Evolutionary conservation across 1,140 invertebrate species (phyloP).

Genomic region (Maniola jurtina): DNA sequence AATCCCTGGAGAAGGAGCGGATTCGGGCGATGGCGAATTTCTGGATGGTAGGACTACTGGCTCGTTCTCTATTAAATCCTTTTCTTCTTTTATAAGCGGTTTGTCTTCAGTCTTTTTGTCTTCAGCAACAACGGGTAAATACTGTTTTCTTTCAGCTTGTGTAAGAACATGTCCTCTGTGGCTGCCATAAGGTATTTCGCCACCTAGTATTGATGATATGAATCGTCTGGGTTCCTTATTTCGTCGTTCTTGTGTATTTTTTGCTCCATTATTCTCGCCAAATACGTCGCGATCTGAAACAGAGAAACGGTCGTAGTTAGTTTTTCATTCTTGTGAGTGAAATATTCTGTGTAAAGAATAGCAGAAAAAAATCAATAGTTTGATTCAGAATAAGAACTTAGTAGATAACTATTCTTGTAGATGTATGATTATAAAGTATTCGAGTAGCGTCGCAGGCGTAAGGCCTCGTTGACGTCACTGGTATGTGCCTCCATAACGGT

Average conservation of each 20-base stretch:
- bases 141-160: constrained; percentile 88
- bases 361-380: background rate
- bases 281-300: constrained; percentile 76
- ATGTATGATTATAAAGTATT: constrained; percentile 59
- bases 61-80: constrained; percentile 62
- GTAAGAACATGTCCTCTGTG: constrained; percentile 85
- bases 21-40: constrained; percentile 72
- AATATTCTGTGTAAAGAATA: background rate
- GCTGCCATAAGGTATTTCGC: constrained; percentile 86
- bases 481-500: constrained; percentile 77
- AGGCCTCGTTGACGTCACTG: constrained; percentile 75
- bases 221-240: constrained; percentile 81
- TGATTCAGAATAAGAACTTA: constrained; percentile 24
- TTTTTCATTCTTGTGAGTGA: background rate
- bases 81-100: constrained; percentile 71
- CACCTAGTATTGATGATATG: constrained; percentile 87
- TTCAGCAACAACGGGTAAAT: constrained; percentile 81
- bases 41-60: constrained; percentile 71
- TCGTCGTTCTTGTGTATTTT: constrained; percentile 49
- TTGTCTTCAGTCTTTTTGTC: constrained; percentile 69
- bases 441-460: constrained; percentile 61
- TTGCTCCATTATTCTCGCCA: constrained; percentile 56
- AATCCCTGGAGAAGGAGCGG: constrained; percentile 67
- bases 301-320: constrained; percentile 28
- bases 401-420: constrained; percentile 45